Conservation (phyloP, 2,888 invertebrate species). For the Nipponacmea schrenckii region DNA sequence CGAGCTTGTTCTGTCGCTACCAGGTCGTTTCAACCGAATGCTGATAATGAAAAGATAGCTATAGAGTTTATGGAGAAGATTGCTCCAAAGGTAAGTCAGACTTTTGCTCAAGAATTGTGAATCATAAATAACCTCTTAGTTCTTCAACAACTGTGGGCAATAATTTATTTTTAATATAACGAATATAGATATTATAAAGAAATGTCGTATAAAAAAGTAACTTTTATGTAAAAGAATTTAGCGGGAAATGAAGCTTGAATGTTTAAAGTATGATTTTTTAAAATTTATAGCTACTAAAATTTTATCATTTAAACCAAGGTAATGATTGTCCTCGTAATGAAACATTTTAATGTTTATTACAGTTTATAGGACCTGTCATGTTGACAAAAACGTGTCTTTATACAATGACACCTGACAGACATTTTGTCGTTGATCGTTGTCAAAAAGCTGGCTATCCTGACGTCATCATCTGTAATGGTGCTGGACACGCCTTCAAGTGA, state of each 20-base stretch:
- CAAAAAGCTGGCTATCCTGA: conserved; percentile 49
- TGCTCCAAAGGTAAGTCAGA: conserved; percentile 53
- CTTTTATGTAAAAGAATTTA: no score
- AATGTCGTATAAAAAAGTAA: no score
- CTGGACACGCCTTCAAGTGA: conserved; percentile 65
- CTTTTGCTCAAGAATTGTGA: not conserved
- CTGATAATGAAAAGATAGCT: conserved; percentile 46
- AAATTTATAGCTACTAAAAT: no score
- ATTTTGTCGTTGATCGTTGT: conserved; percentile 62
- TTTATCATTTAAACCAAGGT: no score
- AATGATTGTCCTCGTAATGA: no score
- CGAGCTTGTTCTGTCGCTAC: conserved; percentile 53
- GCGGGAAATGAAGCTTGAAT: no score
- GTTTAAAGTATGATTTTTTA: no score
- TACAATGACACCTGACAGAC: conserved; percentile 63
- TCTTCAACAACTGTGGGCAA: not conserved
- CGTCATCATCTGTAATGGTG: conserved; percentile 60
- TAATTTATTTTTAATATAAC: not conserved
- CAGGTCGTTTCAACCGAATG: conserved; percentile 56
- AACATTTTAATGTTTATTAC: no score
- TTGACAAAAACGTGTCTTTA: conserved; percentile 64
- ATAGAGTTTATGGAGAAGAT: conserved; percentile 47
- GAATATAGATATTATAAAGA: no score
- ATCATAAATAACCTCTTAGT: not conserved
- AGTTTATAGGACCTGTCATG: conserved; percentile 60